phyloP scores from a whole-genome alignment of 2,113 vertebrate genomes.

The Mixornis gularis region DNA sequence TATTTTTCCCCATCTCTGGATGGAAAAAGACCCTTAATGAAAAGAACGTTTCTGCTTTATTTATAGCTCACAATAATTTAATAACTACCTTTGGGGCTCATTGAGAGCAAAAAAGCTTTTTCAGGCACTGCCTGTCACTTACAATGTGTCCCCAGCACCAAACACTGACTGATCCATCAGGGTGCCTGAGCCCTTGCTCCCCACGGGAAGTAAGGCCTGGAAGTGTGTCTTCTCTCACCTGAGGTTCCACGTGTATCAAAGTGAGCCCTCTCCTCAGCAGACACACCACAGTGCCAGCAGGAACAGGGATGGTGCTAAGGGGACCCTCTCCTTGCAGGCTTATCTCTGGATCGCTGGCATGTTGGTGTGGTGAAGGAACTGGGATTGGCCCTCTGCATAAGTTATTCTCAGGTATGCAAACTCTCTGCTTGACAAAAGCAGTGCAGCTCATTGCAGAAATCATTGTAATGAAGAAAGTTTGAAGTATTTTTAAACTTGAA shows the following conservation, averaged over 20 bases:
- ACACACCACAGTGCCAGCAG: background rate
- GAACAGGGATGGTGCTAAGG: background rate
- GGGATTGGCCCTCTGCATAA: background rate
- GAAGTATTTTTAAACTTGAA: background rate
- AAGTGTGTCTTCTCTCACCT: background rate
- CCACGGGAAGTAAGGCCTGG: background rate
- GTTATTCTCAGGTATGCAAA: background rate
- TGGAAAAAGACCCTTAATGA: background rate
- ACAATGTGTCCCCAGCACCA: background rate
- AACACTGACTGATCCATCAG: background rate
- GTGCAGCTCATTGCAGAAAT: background rate
- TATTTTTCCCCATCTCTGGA: background rate
- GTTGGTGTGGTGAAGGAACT: background rate
- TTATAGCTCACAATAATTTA: background rate
- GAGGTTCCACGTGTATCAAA: background rate
- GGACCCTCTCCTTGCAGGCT: background rate
- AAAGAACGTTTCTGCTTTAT: background rate
- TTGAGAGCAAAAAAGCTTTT: background rate
- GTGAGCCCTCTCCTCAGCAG: background rate
- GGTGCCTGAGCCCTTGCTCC: background rate
- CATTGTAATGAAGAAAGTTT: background rate
- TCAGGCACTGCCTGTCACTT: background rate
- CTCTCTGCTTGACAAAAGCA: background rate
- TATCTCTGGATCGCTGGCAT: background rate
- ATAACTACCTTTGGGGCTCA: background rate